phyloP scores from a whole-genome alignment of 2,113 vertebrate species.

The Climacteris rufus region DNA sequence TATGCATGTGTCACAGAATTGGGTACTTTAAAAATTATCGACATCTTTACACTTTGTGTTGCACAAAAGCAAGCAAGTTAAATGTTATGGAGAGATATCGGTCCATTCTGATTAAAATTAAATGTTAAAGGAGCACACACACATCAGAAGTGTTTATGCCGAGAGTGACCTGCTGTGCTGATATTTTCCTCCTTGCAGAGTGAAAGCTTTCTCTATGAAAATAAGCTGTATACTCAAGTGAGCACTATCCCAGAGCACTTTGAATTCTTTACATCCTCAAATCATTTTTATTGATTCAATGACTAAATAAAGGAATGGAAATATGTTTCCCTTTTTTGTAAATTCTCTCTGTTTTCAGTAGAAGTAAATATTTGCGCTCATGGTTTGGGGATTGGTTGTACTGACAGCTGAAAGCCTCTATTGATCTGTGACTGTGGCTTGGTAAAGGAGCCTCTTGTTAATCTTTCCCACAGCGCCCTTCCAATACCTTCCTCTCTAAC shows the following conservation, averaged over 20 bases:
- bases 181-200: not conserved
- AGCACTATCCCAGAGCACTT: not conserved
- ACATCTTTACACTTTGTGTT: not conserved
- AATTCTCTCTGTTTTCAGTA: slow-evolving; percentile 18
- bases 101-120: slow-evolving; percentile 20
- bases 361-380: slow-evolving; percentile 34
- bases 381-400: slow-evolving; percentile 30
- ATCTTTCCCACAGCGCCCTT: not conserved
- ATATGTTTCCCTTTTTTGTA: slow-evolving; percentile 28
- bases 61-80: slow-evolving; percentile 24
- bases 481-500: not conserved
- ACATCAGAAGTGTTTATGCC: not conserved
- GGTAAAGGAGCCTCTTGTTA: not conserved
- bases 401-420: slow-evolving; percentile 44
- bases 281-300: slow-evolving; percentile 44
- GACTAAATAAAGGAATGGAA: slow-evolving; percentile 49
- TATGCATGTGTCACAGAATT: slow-evolving; percentile 43
- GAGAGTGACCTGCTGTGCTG: not conserved
- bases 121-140: not conserved
- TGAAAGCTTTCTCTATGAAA: slow-evolving; percentile 26
- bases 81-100: not conserved
- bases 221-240: slow-evolving; percentile 6
- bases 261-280: slow-evolving; percentile 15
- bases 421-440: not conserved
- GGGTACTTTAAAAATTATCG: slow-evolving; percentile 26